These are phyloP conservation scores for Drosophila greeni DNA, from an alignment of 2,888 invertebrate genomes.

Conservation along the genomic window DNA sequence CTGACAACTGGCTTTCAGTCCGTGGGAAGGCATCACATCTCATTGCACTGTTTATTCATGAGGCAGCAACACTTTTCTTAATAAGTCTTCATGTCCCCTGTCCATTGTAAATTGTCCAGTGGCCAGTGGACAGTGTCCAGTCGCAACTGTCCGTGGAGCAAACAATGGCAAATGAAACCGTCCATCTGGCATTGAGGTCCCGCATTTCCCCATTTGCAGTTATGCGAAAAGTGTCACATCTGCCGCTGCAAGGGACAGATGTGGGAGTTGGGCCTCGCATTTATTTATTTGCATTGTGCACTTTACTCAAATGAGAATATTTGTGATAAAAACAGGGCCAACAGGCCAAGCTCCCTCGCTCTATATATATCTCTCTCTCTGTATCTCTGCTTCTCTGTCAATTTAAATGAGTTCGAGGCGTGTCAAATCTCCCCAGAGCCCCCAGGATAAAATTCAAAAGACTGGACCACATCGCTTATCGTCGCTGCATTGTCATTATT, in stretches of 20 bases:
- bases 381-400: slow-evolving; percentile 37
- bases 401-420: slow-evolving; percentile 45
- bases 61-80: slow-evolving; percentile 42
- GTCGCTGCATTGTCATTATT: slow-evolving; percentile 50
- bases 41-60: slow-evolving; percentile 48
- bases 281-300: slow-evolving; percentile 61
- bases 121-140: slow-evolving; percentile 20
- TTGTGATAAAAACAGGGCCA: slow-evolving; percentile 44
- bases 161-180: slow-evolving; percentile 38
- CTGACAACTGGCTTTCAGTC: slow-evolving; percentile 38
- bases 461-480: slow-evolving; percentile 34
- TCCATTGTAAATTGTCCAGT: slow-evolving; percentile 30
- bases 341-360: slow-evolving; percentile 22
- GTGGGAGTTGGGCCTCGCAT: slow-evolving; percentile 31
- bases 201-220: slow-evolving; percentile 35
- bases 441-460: slow-evolving; percentile 9
- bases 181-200: slow-evolving; percentile 41
- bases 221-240: slow-evolving; percentile 46
- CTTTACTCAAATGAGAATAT: slow-evolving; percentile 54
- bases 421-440: slow-evolving; percentile 34
- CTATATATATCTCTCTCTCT: slow-evolving; percentile 1
- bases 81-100: slow-evolving; percentile 34
- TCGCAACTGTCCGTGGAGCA: slow-evolving; percentile 8
- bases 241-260: slow-evolving; percentile 37
- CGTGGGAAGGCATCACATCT: slow-evolving; percentile 23